Percentiles rank a stretch among this genome's conserved stretches.
Evolutionary conservation across 2,797 vertebrate genomes (phyloP).

Genomic region (Rhinoraja longicauda): DNA sequence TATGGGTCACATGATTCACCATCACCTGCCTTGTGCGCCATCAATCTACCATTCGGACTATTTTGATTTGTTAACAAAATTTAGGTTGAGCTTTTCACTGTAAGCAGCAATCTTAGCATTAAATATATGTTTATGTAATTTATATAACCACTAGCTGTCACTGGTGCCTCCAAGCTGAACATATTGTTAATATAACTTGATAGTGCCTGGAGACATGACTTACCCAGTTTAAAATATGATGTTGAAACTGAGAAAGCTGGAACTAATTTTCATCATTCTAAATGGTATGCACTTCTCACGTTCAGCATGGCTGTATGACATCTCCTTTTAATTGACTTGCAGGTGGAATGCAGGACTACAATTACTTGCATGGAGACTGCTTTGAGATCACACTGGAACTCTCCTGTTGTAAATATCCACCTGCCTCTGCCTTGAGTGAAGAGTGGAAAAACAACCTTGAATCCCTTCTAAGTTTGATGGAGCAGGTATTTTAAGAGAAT

Average conservation of each 20-base stretch:
- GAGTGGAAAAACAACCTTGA: constrained; percentile 92
- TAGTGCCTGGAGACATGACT: not conserved
- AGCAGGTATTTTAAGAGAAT: constrained; percentile 59
- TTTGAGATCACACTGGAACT: constrained; percentile 93
- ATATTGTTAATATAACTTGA: not conserved
- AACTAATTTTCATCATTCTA: not conserved
- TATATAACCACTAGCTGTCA: not conserved
- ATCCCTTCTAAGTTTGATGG: constrained; percentile 82
- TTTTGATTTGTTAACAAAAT: not conserved
- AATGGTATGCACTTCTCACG: too few relatives aligned
- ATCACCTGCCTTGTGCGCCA: too few relatives aligned
- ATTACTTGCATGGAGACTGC: constrained; percentile 88
- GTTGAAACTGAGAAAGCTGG: not conserved
- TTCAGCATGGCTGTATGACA: constrained; percentile 3
- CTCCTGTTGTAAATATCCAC: constrained; percentile 92
- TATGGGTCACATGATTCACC: too few relatives aligned
- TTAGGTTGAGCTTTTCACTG: not conserved
- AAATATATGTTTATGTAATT: not conserved
- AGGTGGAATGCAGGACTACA: constrained; percentile 99
- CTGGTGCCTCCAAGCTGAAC: not conserved
- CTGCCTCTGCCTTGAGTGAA: constrained; percentile 60
- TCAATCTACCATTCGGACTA: too few relatives aligned
- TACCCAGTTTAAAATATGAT: not conserved
- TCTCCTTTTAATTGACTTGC: constrained; percentile 43
- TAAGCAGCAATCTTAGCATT: not conserved